A percentile compares a stretch with the other conserved stretches of the same genome.
Evolutionary conservation across 2,113 vertebrate species (phyloP).

Genomic region (Astur gentilis): DNA sequence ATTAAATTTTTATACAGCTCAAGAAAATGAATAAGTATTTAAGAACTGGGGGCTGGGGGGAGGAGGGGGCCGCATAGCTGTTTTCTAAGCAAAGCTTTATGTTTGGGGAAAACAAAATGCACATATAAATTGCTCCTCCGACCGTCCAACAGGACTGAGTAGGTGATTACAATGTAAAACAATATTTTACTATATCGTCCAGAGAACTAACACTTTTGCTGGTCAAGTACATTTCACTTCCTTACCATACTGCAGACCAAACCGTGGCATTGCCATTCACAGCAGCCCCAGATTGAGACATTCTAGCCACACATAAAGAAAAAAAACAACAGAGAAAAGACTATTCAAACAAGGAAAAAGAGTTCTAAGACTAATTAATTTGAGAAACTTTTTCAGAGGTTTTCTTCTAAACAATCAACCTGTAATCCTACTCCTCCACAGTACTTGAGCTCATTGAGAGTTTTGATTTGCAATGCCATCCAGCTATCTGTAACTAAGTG

Average conservation of each 20-base stretch:
- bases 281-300: neutral
- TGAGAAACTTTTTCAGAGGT: neutral
- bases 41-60: no score
- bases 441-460: neutral
- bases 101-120: neutral
- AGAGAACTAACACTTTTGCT: neutral
- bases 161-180: neutral
- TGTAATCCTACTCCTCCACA: neutral
- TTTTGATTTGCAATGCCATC: neutral
- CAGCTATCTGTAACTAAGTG: neutral
- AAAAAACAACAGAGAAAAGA: neutral
- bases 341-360: neutral
- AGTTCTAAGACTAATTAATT: neutral
- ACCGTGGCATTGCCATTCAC: fast-evolving
- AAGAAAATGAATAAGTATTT: no score
- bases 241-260: neutral
- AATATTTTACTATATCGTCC: neutral
- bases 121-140: neutral
- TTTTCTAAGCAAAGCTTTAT: neutral
- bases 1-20: neutral
- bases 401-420: neutral
- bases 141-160: neutral
- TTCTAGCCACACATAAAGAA: neutral
- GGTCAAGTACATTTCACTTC: neutral
- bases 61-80: neutral